Evolutionary conservation across 2,888 invertebrate species (phyloP).

Genomic region (Eupelmus urozonus): DNA sequence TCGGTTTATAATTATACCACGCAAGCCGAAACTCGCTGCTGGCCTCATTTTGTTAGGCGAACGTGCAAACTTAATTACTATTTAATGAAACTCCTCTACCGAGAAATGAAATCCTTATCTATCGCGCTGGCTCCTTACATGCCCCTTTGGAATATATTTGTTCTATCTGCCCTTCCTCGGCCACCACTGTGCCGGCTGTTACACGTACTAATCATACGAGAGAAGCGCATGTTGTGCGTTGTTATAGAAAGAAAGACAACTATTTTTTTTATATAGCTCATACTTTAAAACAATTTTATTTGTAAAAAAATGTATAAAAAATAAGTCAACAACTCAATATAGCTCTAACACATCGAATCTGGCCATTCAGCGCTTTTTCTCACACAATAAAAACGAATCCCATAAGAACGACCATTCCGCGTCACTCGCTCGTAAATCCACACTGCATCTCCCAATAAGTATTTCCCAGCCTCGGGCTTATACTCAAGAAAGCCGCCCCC

Average conservation of each 20-base stretch:
- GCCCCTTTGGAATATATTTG: constrained; percentile 23
- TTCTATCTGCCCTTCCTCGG: constrained; percentile 2
- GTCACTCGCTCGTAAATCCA: too few relatives aligned
- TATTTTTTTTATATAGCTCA: too few relatives aligned
- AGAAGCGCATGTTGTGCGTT: neutral
- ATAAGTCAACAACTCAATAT: too few relatives aligned
- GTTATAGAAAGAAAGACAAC: neutral
- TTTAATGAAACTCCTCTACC: constrained; percentile 71
- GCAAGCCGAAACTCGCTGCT: neutral
- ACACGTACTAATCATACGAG: constrained; percentile 31
- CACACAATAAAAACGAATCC: too few relatives aligned
- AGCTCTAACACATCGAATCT: too few relatives aligned
- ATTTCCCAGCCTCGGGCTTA: constrained; percentile 22
- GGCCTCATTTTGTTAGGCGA: neutral
- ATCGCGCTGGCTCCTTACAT: constrained; percentile 13
- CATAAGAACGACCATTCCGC: too few relatives aligned
- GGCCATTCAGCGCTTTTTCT: too few relatives aligned
- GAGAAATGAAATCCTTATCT: constrained; percentile 74
- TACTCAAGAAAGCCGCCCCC: neutral
- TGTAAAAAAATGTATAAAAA: too few relatives aligned
- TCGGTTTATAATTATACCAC: constrained; percentile 72
- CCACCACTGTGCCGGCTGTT: neutral
- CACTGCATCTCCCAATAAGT: constrained; percentile 25
- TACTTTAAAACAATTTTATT: too few relatives aligned
- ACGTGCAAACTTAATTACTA: constrained; percentile 72